Evolutionary conservation across 92 coral and sea anemone genomes (phyloP), one percentile per base, ranked within the genome.

Genomic region (Parazoanthus atlanticus): DNA sequence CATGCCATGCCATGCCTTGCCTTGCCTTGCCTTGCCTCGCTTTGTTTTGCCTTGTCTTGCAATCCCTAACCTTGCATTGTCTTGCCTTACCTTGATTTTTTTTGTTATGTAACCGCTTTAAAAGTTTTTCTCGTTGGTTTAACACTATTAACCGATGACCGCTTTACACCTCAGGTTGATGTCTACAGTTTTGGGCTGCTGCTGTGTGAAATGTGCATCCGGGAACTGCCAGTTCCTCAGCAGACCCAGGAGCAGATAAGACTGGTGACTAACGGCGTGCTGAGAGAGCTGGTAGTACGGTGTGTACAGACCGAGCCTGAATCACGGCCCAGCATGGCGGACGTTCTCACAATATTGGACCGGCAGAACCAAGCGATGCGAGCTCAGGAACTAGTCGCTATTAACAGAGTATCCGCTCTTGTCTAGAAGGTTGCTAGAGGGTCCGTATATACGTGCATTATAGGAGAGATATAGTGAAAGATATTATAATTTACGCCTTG

Each of bases 131-230:
- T 76, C 38, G 16, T 66, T 56, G 36, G 16, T 30, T 84, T 26
- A 74, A 16, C 56, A 0, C 4, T 73, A 67, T 26, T 49, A 13
- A 32, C 56, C 3, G 9, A 19, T 52, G 17, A 32, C 16, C 30
- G 12, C 58, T 16, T 66, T 88, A 80, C 23, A 36, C 54, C 16
- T 52, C 85, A 96, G 98, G 96, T 93, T 69, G 99, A 96, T 84
- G 96, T 96, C 29, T 96, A 91, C 92, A 96, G 99, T 77, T 96
- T 93, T 78, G 99, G 99, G 16, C 75, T 96, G 43, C 93, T 96
- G 19, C 82, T 96, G 79, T 95, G 98, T 56, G 99, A 96, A 85
- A 91, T 96, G 97, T 96, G 98, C 79, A 90, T 94, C 86, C 94
- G 99, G 33, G 99, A 96, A 78, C 92, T 96, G 71, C 99, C 99